These are phyloP conservation scores for Oenanthe melanoleuca DNA, from an alignment of 2,113 vertebrate species.

Conservation along the genomic window DNA sequence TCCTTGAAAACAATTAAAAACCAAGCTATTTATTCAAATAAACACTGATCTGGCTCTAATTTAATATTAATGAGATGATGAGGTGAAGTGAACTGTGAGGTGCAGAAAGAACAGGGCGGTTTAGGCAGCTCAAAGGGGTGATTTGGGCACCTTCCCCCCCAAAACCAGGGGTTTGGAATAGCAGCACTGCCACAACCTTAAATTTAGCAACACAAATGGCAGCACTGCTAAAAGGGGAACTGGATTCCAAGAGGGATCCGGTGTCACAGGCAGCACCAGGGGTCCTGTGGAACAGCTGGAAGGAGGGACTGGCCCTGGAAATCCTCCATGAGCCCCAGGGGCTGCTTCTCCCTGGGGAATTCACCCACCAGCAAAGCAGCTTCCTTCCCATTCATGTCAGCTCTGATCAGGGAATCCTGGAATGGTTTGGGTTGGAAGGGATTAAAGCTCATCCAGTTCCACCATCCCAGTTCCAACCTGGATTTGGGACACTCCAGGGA, in stretches of 20 bases:
- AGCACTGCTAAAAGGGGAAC: neutral
- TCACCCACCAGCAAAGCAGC: neutral
- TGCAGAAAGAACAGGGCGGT: accelerated
- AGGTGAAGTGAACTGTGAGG: neutral
- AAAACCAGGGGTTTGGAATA: neutral
- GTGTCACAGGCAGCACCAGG: neutral
- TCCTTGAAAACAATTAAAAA: neutral
- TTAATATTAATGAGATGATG: accelerated
- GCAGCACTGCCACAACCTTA: neutral
- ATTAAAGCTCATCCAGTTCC: neutral
- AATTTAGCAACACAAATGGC: conserved; percentile 21
- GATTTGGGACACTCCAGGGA: neutral
- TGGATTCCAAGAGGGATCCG: neutral
- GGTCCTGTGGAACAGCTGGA: neutral
- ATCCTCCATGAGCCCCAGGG: neutral
- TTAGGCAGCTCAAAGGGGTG: neutral
- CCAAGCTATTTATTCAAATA: neutral
- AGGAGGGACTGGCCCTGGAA: neutral
- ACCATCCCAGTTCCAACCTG: neutral
- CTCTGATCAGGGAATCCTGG: neutral
- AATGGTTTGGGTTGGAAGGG: neutral
- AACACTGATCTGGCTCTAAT: neutral
- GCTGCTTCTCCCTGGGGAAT: neutral
- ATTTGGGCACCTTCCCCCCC: neutral
- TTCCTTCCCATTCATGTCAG: neutral